Base-by-base conservation (phyloP, 2,113 vertebrate genomes). In the Neogobius melanostomus region DNA sequence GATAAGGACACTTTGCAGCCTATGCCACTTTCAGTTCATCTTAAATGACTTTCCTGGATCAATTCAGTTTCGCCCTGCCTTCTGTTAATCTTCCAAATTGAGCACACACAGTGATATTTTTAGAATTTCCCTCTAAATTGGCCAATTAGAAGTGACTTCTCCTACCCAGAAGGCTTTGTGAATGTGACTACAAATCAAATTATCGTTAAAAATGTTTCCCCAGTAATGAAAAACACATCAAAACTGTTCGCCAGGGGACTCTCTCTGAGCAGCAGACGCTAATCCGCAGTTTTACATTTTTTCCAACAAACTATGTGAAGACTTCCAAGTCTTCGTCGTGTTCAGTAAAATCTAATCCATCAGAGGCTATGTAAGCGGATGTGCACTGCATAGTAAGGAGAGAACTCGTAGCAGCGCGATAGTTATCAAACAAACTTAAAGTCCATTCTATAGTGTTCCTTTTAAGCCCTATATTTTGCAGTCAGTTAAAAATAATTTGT, bases 141-240 rank as follows among this genome's bases (percentile, higher is more conserved):
- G 67, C 74, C 83, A 82, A 83, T 89, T 80, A 81, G 60, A 53
- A 82, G 68, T 43, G 42, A 54, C 76, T 67, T 76, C 71, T 74
- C 49, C 63, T 52, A 62, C 61, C 82, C 69, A 57, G 61, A 60
- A 79, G 77, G 82, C 75, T 81, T 66, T 79, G 21, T 71, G 66
- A 66, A 74, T 60, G 6, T 57, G 63, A 61, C 52, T 62, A 69
- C 69, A 82, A 79, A 86, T 90, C 60, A 80, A 82, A 84, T 81
- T 73, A 81, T 76, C 74, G 72, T 86, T 73, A 80, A 84, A 81
- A 65, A 74, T 65, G 47, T 85, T 82, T 80, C 64, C 56, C 16
- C 48, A 50, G 69, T 72, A 75, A 86, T 86, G 76, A 87, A 79
- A 86, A 85, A 76, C 74, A 80, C 74, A 86, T 83, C 69, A 78